Conservation (phyloP, 2,113 vertebrate species). For the Dicaeum eximium region DNA sequence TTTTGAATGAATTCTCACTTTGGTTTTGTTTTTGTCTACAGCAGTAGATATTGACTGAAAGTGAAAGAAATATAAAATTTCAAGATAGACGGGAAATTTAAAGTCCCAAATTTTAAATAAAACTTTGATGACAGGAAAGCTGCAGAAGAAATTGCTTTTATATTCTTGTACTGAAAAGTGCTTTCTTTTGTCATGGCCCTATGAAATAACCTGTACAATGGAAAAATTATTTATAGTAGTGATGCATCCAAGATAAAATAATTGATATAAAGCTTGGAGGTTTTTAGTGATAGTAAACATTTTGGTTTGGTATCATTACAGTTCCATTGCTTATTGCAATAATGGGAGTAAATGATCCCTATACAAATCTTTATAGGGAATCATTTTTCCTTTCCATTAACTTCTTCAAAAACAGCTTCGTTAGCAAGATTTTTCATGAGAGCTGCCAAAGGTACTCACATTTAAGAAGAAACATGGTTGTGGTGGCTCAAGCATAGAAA, state of each 20-base stretch:
- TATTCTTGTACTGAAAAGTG: background rate
- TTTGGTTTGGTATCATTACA: background rate
- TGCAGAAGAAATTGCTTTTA: background rate
- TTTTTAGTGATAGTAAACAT: conserved; percentile 1
- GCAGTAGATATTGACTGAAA: background rate
- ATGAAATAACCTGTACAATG: background rate
- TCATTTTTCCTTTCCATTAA: background rate
- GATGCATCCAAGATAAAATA: background rate
- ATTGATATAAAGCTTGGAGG: background rate
- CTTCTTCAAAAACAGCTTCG: background rate
- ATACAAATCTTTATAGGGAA: background rate
- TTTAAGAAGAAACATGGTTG: background rate
- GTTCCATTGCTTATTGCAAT: background rate
- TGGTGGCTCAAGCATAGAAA: accelerated
- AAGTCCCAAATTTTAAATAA: background rate
- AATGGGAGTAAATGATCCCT: conserved; percentile 19
- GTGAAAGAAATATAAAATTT: background rate
- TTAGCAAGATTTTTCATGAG: background rate
- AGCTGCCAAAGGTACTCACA: background rate
- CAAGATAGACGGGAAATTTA: background rate
- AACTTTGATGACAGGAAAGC: background rate
- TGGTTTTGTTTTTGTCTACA: background rate
- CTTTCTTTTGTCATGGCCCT: background rate
- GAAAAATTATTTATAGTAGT: background rate
- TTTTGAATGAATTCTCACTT: background rate